Evolutionary conservation across 2,113 vertebrate genomes (phyloP), one percentile per base, ranked within the genome.

Genomic region (Condylura cristata): DNA sequence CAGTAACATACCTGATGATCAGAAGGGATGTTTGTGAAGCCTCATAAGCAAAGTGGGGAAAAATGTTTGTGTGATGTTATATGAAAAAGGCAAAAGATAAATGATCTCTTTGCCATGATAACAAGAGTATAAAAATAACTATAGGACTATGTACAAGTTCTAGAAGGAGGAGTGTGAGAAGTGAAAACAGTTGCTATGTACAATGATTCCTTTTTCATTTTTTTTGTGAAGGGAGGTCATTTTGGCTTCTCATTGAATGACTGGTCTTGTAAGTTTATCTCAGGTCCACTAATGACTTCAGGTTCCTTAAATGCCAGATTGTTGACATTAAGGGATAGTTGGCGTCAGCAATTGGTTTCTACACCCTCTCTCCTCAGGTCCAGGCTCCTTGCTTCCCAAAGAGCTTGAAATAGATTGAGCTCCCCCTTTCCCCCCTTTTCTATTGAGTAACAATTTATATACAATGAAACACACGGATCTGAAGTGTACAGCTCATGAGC

Each of bases 171-270:
- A 44, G 39, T 32, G 11, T 6, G 32, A 26, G n/a, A 61, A 63
- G 66, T 32, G 44, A 44, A 86, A 90, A 56, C 17, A 79, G 37
- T 37, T 17, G 51, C 41, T 72, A 34, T 1, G 14, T 65, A 51
- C 44, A 60, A 22, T 1, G 34, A 22, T 37, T 48, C 26, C 20
- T 56, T 80, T 86, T 61, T 79, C 41, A 26, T 17, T 78, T 87
- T 78, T 87, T 24, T 79, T 53, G n/a, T 51, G 84, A 76, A 12
- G 70, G 39, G n/a, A 83, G 9, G 37, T 16, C 92, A 66, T 51
- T 41, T n/a, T 61, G 20, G 4, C 11, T 89, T 92, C 60, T 56
- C 32, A 37, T 2, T 39, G 72, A 10, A 11, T 60, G 16, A 28
- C 34, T 78, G 34, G 16, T 75, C 20, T 66, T 70, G 10, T 39